These are phyloP conservation scores for Brienomyrus brachyistius DNA, from an alignment of 2,113 vertebrate genomes.

Conservation along the genomic window DNA sequence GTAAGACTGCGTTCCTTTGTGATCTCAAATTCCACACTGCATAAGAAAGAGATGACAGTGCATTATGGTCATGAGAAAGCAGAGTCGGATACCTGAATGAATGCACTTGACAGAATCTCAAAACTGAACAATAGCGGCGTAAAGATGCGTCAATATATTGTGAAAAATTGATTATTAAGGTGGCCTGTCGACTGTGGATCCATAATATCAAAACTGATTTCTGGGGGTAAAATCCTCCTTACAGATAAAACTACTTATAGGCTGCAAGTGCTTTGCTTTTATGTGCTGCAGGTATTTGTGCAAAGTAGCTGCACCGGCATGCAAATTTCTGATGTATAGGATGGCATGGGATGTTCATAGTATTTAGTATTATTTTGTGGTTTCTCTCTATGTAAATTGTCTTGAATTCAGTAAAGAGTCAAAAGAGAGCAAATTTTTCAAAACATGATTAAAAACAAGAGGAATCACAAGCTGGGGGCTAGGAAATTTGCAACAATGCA, in stretches of 20 bases:
- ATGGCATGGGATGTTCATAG: not conserved
- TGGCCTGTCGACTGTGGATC: not conserved
- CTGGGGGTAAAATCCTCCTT: not conserved
- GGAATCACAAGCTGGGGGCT: not conserved
- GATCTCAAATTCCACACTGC: slow-evolving; percentile 72
- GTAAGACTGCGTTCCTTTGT: slow-evolving; percentile 67
- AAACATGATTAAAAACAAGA: not conserved
- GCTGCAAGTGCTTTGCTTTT: not conserved
- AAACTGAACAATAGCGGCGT: not conserved
- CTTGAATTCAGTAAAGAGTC: not conserved
- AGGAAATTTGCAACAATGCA: not conserved
- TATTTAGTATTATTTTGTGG: not conserved
- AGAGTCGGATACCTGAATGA: slow-evolving; percentile 46
- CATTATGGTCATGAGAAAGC: not conserved
- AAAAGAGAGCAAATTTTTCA: not conserved
- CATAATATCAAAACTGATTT: not conserved
- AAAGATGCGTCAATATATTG: not conserved
- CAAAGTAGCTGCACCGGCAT: not conserved
- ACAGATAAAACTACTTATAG: not conserved
- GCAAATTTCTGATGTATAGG: not conserved
- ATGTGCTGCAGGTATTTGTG: not conserved
- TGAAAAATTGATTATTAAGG: not conserved
- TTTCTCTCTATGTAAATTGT: not conserved
- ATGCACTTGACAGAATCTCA: not conserved
- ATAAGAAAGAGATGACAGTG: slow-evolving; percentile 13